phyloP scores from a whole-genome alignment of 1,140 invertebrate species.

The Melanaphis sacchari region DNA sequence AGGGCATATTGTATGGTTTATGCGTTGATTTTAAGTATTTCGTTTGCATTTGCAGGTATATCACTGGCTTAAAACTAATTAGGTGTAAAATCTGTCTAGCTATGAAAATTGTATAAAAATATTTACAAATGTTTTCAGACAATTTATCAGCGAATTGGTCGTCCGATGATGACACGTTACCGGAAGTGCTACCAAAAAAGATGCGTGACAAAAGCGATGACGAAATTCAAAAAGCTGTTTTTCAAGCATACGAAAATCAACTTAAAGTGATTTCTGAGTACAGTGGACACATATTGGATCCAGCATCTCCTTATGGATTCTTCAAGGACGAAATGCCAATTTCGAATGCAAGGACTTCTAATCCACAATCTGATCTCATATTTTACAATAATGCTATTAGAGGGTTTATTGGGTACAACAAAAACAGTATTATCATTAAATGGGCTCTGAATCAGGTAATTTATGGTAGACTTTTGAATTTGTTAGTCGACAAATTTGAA shows the following conservation, averaged over 20 bases:
- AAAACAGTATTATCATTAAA: constrained; percentile 33
- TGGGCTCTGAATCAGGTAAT: constrained; percentile 33
- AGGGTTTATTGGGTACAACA: neutral
- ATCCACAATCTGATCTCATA: constrained; percentile 12
- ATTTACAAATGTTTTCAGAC: neutral
- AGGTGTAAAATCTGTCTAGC: neutral
- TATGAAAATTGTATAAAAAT: neutral
- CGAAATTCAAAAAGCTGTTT: constrained; percentile 46
- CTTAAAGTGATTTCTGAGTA: constrained; percentile 39
- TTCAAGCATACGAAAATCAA: neutral
- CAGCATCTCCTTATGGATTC: neutral
- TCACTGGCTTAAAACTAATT: neutral
- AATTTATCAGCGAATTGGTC: constrained; percentile 7
- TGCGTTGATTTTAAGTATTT: neutral
- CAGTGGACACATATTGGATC: constrained; percentile 1
- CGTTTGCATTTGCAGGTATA: neutral
- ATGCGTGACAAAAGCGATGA: constrained; percentile 29
- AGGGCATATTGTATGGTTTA: neutral
- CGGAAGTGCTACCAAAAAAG: constrained; percentile 28
- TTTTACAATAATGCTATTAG: constrained; percentile 46
- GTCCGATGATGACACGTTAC: constrained; percentile 31
- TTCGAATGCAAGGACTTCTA: constrained; percentile 1
- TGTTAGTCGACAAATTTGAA: neutral
- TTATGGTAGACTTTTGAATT: neutral
- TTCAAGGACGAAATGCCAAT: constrained; percentile 52